Evolutionary conservation across 2,113 vertebrate species (phyloP).

Genomic region (Elephantulus edwardii): DNA sequence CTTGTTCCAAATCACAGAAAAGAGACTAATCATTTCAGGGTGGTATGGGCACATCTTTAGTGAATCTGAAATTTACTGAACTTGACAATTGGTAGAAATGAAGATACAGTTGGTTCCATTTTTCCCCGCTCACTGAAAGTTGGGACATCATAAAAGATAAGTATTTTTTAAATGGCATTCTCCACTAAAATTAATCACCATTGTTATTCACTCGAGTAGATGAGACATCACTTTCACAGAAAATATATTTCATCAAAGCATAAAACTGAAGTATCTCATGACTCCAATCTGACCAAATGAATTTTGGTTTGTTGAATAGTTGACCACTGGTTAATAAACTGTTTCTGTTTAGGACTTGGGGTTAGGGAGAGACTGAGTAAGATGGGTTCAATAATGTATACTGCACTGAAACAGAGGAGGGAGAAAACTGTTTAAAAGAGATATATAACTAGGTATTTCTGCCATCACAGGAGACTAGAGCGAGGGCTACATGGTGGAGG

Average conservation of each 20-base stretch:
- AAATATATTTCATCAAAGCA: not conserved
- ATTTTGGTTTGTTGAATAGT: constrained; percentile 33
- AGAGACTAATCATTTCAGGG: constrained; percentile 8
- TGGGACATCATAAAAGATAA: not conserved
- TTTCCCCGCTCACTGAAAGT: constrained; percentile 12
- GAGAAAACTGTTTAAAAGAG: too few species aligned
- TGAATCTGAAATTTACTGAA: constrained; percentile 7
- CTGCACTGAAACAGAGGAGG: too few species aligned
- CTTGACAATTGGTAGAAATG: not conserved
- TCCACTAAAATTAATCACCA: constrained; percentile 18
- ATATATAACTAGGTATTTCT: too few species aligned
- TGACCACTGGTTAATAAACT: constrained; percentile 1
- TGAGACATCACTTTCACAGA: not conserved
- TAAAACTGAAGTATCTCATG: not conserved
- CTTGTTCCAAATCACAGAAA: not conserved
- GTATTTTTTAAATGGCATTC: not conserved
- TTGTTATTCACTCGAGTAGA: not conserved
- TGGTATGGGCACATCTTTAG: not conserved
- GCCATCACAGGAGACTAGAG: too few species aligned
- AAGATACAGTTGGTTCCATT: not conserved
- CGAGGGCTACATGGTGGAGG: too few species aligned
- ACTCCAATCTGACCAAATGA: constrained; percentile 37
- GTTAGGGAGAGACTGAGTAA: too few species aligned
- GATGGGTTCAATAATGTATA: too few species aligned
- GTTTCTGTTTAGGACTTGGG: not conserved